These are phyloP conservation scores for Thereva nobilitata DNA, from an alignment of 2,888 invertebrate species.

Conservation along the genomic window DNA sequence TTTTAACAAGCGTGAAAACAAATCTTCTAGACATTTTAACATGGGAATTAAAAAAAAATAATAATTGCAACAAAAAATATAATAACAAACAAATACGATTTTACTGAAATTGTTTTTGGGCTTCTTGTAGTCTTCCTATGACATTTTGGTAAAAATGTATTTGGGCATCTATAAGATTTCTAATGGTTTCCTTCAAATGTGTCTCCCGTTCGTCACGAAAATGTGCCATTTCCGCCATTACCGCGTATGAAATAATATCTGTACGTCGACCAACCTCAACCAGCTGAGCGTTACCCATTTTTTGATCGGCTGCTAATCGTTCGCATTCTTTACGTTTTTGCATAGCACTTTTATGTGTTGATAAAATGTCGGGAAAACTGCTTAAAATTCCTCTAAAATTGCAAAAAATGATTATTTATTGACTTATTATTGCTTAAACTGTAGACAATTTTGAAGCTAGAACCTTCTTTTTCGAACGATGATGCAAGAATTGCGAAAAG, in stretches of 20 bases:
- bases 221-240: constrained; percentile 92
- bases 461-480: no score
- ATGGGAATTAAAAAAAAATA: neutral
- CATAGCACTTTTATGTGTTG: constrained; percentile 86
- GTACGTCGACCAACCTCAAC: constrained; percentile 81
- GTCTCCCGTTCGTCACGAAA: constrained; percentile 85
- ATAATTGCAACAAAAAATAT: constrained; percentile 16
- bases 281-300: constrained; percentile 79
- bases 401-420: neutral
- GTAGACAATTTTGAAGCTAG: no score
- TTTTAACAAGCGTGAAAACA: no score
- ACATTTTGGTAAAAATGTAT: constrained; percentile 89
- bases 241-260: constrained; percentile 89
- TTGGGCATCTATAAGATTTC: constrained; percentile 83
- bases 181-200: constrained; percentile 85
- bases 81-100: no score
- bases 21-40: no score
- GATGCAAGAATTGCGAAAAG: no score
- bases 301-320: constrained; percentile 75
- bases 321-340: constrained; percentile 90
- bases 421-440: neutral
- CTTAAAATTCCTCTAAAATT: constrained; percentile 76
- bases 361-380: constrained; percentile 87
- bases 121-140: constrained; percentile 72
- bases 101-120: constrained; percentile 58